Percentiles rank a stretch among this genome's conserved stretches.
Evolutionary conservation across 2,888 invertebrate species (phyloP).

Genomic region (Drosophila maculinotata): DNA sequence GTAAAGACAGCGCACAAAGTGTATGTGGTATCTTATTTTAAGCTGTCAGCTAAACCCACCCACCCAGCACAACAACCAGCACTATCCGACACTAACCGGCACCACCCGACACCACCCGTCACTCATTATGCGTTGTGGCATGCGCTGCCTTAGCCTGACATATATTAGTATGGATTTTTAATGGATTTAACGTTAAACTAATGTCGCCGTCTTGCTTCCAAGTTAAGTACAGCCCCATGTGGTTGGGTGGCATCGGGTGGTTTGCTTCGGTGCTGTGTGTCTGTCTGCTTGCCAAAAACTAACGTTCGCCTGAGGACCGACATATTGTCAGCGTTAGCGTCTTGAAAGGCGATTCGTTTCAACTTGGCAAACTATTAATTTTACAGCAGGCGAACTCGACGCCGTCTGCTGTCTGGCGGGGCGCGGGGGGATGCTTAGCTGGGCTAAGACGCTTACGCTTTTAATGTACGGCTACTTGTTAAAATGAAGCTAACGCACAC

Average conservation of each 20-base stretch:
- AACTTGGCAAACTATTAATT: constrained; percentile 84
- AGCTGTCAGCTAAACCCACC: constrained; percentile 45
- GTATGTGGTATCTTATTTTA: constrained; percentile 69
- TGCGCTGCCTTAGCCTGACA: constrained; percentile 65
- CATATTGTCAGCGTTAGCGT: constrained; percentile 83
- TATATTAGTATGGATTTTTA: constrained; percentile 79
- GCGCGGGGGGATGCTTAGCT: neutral
- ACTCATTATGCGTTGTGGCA: constrained; percentile 77
- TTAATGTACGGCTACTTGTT: neutral
- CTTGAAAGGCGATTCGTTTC: constrained; percentile 83
- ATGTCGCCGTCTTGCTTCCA: constrained; percentile 59
- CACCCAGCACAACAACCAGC: neutral
- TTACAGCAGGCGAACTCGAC: constrained; percentile 35
- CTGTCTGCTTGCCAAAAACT: constrained; percentile 5
- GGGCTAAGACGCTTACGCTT: constrained; percentile 7
- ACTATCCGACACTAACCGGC: neutral
- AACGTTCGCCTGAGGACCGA: constrained; percentile 47
- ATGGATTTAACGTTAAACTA: constrained; percentile 75
- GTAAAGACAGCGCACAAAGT: constrained; percentile 64
- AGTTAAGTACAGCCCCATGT: constrained; percentile 33
- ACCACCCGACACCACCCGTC: constrained; percentile 43
- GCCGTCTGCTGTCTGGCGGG: neutral
- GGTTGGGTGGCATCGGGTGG: constrained; percentile 19
- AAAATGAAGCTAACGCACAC: neutral
- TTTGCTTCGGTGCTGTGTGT: constrained; percentile 24